These are phyloP conservation scores for Heliconius himera DNA, from an alignment of 1,140 invertebrate species.

Conservation along the genomic window DNA sequence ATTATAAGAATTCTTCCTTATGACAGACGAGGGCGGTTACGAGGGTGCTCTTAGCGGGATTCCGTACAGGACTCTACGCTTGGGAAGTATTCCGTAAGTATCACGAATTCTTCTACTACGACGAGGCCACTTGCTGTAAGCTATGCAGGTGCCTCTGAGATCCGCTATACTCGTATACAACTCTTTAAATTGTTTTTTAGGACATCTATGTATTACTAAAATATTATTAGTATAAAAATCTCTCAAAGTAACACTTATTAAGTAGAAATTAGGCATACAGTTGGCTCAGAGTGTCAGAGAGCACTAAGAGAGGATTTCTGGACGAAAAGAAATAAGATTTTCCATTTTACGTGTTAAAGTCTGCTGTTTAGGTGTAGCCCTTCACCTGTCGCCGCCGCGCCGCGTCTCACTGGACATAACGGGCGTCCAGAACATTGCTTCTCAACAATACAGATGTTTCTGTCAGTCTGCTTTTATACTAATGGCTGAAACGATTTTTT, in stretches of 20 bases:
- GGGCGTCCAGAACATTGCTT: neutral
- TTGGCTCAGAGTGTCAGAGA: no score
- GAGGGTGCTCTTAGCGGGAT: neutral
- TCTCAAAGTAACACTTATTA: no score
- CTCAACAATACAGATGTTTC: neutral
- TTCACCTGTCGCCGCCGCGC: neutral
- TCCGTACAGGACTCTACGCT: neutral
- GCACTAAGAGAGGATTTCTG: no score
- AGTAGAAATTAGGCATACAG: no score
- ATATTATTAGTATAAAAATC: no score
- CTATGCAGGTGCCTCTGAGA: neutral
- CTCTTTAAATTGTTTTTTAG: no score
- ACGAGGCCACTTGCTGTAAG: neutral
- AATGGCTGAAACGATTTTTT: no score
- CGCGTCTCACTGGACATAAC: neutral
- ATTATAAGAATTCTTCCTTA: neutral
- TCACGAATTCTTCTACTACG: neutral
- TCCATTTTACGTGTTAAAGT: no score
- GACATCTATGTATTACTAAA: no score
- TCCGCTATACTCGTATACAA: no score
- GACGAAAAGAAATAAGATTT: no score
- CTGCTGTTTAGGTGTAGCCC: no score
- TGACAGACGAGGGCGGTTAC: neutral
- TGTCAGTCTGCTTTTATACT: neutral
- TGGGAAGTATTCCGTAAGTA: neutral